Base-by-base conservation (phyloP, 2,888 invertebrate species). In the Choreutis nemorana region DNA sequence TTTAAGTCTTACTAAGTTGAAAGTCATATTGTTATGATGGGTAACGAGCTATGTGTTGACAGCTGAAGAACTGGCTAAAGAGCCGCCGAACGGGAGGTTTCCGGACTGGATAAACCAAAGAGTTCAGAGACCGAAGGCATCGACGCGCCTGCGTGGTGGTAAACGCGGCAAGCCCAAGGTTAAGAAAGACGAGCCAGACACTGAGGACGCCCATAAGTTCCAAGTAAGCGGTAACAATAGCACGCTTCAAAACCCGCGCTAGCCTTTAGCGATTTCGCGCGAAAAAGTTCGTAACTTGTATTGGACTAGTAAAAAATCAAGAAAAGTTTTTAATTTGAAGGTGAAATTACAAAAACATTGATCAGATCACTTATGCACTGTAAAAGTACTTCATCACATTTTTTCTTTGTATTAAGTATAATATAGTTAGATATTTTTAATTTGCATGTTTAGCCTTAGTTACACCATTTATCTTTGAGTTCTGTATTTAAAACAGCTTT, bases 31-130 rank as follows among this genome's bases (percentile, higher is more conserved):
- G n/a, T n/a, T n/a, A n/a, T 8, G n/a, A 4, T 15, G n/a, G 5
- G 4, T 14, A n/a, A 14, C 15, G 9, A 8, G 8, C 14, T 12
- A 14, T 27, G 32, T 40, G 31, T 34, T 50, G 53, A 20, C 52
- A 82, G 83, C 82, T 33, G 72, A 61, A 36, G 70, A 82, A 31
- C 52, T 83, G 35, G 65, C 70, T 3, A 59, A 68, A 35, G 77
- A 79, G 39, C 79, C 79, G 1, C 78, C 79, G 3, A 48, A 44
- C 13, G 67, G 70, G 18, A 64, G 80, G 37, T 79, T 77, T 46
- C 50, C 68, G 39, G 67, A 75, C 55, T 70, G 81, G 80, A 30
- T 77, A 46, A 53, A 71, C 45, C 56, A 64, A 33, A 70, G 72
- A 30, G 66, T 73, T 26, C 77, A 78, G 38, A 62, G 78, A 37